Evolutionary conservation across 2,797 vertebrate species (phyloP).

Genomic region (Platalea minor): DNA sequence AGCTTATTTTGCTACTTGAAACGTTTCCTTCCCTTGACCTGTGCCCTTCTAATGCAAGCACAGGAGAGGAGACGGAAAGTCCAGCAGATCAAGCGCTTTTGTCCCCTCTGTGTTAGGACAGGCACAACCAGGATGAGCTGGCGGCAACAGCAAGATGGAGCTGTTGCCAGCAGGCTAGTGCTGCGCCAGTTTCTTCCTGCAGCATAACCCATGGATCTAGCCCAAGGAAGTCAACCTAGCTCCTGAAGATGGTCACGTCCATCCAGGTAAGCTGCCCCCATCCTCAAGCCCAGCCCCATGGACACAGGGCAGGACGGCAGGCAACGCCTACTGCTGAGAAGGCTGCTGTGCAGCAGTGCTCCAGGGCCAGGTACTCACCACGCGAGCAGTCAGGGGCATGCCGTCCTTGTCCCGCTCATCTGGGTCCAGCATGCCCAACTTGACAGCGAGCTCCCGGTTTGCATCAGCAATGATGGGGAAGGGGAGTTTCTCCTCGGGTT

Average conservation of each 20-base stretch:
- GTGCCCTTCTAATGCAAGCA: not conserved
- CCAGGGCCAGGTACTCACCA: slow-evolving; percentile 79
- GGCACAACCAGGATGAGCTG: not conserved
- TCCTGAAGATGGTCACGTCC: not conserved
- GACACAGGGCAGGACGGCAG: not conserved
- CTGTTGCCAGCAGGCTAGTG: not conserved
- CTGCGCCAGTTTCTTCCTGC: not conserved
- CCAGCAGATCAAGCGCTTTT: not conserved
- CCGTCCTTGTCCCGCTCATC: slow-evolving; percentile 89
- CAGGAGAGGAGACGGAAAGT: not conserved
- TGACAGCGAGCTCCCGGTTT: slow-evolving; percentile 84
- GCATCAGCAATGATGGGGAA: slow-evolving; percentile 96
- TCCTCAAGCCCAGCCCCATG: not conserved
- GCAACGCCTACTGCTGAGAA: not conserved
- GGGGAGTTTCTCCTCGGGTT: slow-evolving; percentile 77
- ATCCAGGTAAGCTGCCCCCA: not conserved
- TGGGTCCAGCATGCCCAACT: slow-evolving; percentile 95
- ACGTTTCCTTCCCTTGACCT: not conserved
- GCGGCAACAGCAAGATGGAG: not conserved
- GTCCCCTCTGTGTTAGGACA: not conserved
- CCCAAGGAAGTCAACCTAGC: not conserved
- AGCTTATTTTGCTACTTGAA: not conserved
- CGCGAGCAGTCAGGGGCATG: slow-evolving; percentile 91
- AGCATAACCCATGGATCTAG: not conserved
- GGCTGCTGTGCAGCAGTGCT: not conserved